Evolutionary conservation across 2,113 vertebrate genomes (phyloP).

Genomic region (Bettongia penicillata): DNA sequence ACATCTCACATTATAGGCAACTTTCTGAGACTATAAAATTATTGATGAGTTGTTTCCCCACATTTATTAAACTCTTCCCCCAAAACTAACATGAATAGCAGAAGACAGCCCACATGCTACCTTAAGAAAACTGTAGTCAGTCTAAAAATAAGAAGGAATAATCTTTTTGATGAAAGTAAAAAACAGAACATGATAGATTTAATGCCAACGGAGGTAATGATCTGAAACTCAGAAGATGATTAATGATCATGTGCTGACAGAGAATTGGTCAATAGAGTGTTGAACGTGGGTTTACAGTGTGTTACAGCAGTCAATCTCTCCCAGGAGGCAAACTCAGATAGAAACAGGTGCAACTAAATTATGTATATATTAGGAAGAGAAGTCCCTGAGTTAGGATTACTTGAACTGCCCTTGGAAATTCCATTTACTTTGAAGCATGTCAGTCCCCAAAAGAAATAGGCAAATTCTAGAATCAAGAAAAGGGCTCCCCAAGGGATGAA

Average conservation of each 20-base stretch:
- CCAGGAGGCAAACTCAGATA: not conserved
- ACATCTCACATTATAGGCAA: too few relatives aligned
- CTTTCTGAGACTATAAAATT: not conserved
- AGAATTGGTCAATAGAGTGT: not conserved
- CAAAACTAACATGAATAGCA: not conserved
- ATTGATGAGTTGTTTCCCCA: not conserved
- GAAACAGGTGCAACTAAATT: not conserved
- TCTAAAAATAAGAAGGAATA: not conserved
- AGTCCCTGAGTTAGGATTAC: too few relatives aligned
- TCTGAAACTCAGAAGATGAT: not conserved
- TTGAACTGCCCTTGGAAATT: too few relatives aligned
- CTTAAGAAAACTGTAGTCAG: not conserved
- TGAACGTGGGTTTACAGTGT: not conserved
- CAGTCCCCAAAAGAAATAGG: too few relatives aligned
- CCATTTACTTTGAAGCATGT: too few relatives aligned
- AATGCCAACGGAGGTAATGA: not conserved
- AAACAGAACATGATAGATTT: not conserved
- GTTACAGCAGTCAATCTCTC: not conserved
- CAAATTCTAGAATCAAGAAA: too few relatives aligned
- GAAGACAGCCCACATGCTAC: not conserved
- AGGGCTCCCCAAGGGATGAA: too few relatives aligned
- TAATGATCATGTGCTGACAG: not conserved
- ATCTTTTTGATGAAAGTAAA: not conserved
- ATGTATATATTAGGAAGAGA: too few relatives aligned
- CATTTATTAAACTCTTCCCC: not conserved